Percentiles rank a stretch among this genome's conserved stretches.
Conservation (phyloP, 2,888 invertebrate species). For the Cynaeus angustus region DNA sequence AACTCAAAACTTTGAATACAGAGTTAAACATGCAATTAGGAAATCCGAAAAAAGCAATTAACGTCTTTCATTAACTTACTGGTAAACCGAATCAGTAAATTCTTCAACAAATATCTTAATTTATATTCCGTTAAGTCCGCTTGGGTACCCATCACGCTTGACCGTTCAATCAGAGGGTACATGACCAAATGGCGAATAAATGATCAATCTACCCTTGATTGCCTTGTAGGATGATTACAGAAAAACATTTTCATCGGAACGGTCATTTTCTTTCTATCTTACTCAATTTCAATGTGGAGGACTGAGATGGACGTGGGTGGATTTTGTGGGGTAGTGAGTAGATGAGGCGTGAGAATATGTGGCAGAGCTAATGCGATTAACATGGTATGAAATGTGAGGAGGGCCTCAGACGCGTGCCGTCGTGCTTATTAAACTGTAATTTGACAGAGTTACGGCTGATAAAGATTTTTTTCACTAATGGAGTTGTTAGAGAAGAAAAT, state of each 20-base stretch:
- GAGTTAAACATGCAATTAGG: not conserved
- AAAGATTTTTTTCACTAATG: conserved; percentile 42
- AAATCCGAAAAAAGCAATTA: too few relatives aligned
- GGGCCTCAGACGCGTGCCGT: conserved; percentile 63
- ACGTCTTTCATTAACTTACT: too few relatives aligned
- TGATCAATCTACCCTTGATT: conserved; percentile 52
- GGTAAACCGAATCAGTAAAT: not conserved
- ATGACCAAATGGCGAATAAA: conserved; percentile 59
- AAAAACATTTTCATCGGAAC: conserved; percentile 31
- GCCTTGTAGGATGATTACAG: conserved; percentile 47
- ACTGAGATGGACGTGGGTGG: conserved; percentile 20
- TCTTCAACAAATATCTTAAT: conserved; percentile 64
- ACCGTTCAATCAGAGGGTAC: conserved; percentile 62
- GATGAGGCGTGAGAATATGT: conserved; percentile 70
- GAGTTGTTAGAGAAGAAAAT: conserved; percentile 31
- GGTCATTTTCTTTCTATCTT: not conserved
- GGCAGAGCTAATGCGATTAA: conserved; percentile 69
- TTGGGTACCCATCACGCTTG: conserved; percentile 60
- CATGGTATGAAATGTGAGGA: conserved; percentile 63
- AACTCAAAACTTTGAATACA: not conserved
- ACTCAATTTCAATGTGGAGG: not conserved
- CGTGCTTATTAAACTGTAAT: conserved; percentile 67
- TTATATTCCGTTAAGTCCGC: conserved; percentile 66
- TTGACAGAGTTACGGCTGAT: conserved; percentile 59
- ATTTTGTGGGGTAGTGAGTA: conserved; percentile 52